Base-by-base conservation (phyloP, 2,888 invertebrate species). In the Ichneumoninae sp. region DNA sequence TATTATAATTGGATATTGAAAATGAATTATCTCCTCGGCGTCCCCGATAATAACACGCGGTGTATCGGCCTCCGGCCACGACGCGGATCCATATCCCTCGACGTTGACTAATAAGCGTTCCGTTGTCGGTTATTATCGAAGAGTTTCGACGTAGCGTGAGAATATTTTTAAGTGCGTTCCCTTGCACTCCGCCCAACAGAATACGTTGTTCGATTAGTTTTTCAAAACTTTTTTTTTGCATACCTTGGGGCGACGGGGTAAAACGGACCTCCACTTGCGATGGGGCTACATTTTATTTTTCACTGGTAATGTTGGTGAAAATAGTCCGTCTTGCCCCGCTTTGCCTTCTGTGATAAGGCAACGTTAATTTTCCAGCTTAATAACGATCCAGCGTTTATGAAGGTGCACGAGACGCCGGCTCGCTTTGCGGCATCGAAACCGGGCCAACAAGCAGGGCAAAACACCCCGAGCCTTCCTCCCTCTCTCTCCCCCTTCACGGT, bases 321-420 rank as follows among this genome's bases (percentile, higher is more conserved):
- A 47, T 47, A 16, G 16, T 16, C 13, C 13, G 44, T 16, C 3
- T 16, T 47, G 44, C 3, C 13, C 44, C 44, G 13, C 85, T 88
- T 87, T 88, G 88, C 54, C 60, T 54, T 73, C 44, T 88, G 90
- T 88, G 88, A 87, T 36, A 75, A 88, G 91, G 87, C 87, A 88
- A 89, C 91, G 89, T 91, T 91, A 91, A 91, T 91, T 90, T 91
- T 90, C 90, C 87, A 89, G 90, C 89, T 91, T 91, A 91, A 91
- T 91, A 91, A 92, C 89, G 89, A 87, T 86, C 87, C 88, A 86
- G 89, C 89, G 89, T 89, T 91, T 90, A 91, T 91, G 90, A 89
- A 90, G 90, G 54, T 77, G 66, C 47, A 19, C 26, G 66, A 66
- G 47, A 47, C 73, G 54, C 66, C n/a, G 50, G 57, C 68, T 66